Base-by-base conservation (phyloP, 2,113 vertebrate genomes). In the Tenebrosternarchus preto region DNA sequence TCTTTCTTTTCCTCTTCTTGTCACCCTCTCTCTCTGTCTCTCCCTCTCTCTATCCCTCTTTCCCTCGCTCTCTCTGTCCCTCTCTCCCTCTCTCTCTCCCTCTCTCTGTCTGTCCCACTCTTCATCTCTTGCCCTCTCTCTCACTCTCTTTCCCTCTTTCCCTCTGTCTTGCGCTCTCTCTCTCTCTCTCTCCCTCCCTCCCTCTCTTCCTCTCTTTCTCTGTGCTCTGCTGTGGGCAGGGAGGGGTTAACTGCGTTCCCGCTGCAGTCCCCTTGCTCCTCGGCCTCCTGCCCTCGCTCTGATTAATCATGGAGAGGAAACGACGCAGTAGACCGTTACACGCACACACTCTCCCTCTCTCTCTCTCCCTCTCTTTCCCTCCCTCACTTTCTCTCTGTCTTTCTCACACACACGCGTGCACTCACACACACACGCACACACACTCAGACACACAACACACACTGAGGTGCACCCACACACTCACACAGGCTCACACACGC, bases 291-390 rank as follows among this genome's bases (percentile, higher is more conserved):
- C 85, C 85, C 92, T 93, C 91, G 92, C 93, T 93, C 93, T 92
- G 93, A 93, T 94, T 93, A 93, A 94, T 94, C 93, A 93, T 92
- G 93, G 92, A 93, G 91, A 90, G 91, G 91, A 92, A 91, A 92
- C 92, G 91, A 92, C 92, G 90, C 92, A 91, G 92, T 92, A 92
- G 93, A 91, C 91, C 89, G 80, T 85, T 82, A 85, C 80, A 85
- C 80, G 36, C 83, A 79, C 80, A 67, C 83, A 25, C 78, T 29
- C 43, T 50, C 15, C 15, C 43, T 50, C 43, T 50, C 43, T 50
- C 43, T 50, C 43, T 12, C 39, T 66, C 60, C 27, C 80, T 33
- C 46, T 6, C 43, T 50, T 12, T 50, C 43, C 15, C 43, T 12
- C 77, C 24, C 70, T n/a, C 75, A 76, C 76, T 43, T 43, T 43